phyloP scores from a whole-genome alignment of 2,888 invertebrate species.

The Apamea monoglypha region DNA sequence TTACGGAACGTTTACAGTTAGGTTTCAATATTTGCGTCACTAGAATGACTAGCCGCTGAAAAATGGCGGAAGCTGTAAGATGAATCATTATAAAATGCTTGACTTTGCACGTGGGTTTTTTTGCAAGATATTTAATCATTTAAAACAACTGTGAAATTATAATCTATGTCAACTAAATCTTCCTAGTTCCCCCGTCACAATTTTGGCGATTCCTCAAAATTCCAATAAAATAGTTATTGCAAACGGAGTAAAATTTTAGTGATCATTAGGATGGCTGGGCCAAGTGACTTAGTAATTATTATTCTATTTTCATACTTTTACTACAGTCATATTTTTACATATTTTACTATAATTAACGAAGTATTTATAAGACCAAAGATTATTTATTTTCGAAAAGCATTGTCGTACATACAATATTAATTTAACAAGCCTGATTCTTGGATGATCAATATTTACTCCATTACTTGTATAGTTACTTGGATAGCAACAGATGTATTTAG shows the following conservation, averaged over 20 bases:
- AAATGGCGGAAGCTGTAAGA: conserved; percentile 23
- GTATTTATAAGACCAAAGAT: not conserved
- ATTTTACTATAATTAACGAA: not conserved
- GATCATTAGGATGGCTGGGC: not conserved
- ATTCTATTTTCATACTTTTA: not conserved
- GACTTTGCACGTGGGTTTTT: conserved; percentile 13
- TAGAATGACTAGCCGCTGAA: conserved; percentile 24
- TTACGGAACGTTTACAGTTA: conserved; percentile 50
- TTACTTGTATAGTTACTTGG: not conserved
- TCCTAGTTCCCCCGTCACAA: not conserved
- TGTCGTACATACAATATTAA: not conserved
- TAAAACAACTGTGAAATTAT: not conserved
- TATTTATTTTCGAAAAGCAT: not conserved
- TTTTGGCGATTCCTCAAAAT: not conserved
- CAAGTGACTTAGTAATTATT: not conserved
- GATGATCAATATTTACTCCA: not conserved
- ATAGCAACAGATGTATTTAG: not conserved
- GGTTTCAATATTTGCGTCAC: conserved; percentile 35
- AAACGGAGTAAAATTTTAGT: not conserved
- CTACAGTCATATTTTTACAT: not conserved
- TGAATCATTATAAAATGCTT: conserved; percentile 37
- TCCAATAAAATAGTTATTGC: not conserved
- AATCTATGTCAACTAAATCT: not conserved
- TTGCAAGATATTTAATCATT: not conserved
- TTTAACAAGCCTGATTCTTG: not conserved